Conservation (phyloP, 2,888 invertebrate species). For the Gymnocheta viridis region DNA sequence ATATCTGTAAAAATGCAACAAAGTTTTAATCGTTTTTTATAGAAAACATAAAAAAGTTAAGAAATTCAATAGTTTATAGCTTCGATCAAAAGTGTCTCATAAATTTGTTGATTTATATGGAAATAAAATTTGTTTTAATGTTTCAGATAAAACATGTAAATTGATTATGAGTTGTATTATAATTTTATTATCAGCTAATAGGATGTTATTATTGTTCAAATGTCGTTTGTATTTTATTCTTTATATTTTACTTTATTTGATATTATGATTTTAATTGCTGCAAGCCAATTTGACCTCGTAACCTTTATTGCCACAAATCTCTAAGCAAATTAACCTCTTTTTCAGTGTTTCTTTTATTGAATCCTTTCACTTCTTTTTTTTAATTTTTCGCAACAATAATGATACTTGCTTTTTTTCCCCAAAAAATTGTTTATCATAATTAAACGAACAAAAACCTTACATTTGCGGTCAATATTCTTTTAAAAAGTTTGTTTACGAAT, state of each 20-base stretch:
- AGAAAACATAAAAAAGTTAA: background rate
- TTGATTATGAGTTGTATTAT: slow-evolving; percentile 3
- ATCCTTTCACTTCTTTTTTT: slow-evolving; percentile 56
- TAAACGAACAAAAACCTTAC: slow-evolving; percentile 58
- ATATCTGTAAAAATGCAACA: slow-evolving; percentile 9
- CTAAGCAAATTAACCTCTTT: slow-evolving; percentile 28
- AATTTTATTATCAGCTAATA: background rate
- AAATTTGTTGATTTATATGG: slow-evolving; percentile 1
- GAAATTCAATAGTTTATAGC: slow-evolving; percentile 12
- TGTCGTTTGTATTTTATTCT: background rate
- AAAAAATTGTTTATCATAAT: slow-evolving; percentile 51
- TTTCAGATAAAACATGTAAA: background rate
- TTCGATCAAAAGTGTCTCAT: slow-evolving; percentile 22
- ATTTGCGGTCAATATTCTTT: slow-evolving; percentile 62
- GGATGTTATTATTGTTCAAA: background rate
- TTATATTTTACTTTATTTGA: background rate
- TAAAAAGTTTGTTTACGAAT: slow-evolving; percentile 27
- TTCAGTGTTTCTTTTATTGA: background rate
- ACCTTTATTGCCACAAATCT: slow-evolving; percentile 37
- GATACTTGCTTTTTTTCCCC: background rate
- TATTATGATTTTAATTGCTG: background rate
- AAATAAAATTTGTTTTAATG: background rate
- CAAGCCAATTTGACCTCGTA: slow-evolving; percentile 21
- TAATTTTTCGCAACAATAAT: background rate
- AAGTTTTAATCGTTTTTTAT: background rate